phyloP scores from a whole-genome alignment of 1,140 invertebrate genomes.

The Phenacoccus solenopsis region DNA sequence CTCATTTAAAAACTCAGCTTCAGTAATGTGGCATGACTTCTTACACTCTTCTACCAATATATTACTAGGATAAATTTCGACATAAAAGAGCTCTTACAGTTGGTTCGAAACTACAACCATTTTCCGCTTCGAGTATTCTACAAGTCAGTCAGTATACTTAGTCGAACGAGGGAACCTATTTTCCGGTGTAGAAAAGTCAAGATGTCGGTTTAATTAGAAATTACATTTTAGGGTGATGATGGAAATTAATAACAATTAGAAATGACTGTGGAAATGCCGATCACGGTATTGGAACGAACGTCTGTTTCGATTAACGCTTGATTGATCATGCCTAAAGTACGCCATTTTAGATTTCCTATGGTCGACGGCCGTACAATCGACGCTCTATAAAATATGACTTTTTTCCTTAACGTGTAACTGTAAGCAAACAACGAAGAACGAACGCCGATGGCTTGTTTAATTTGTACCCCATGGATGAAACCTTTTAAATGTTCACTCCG shows the following conservation, averaged over 20 bases:
- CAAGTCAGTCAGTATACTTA: too few relatives aligned
- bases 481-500: background rate
- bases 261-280: background rate
- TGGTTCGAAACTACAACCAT: too few relatives aligned
- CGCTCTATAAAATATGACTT: background rate
- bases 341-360: constrained; percentile 1
- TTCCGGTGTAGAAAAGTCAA: background rate
- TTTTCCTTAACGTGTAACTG: background rate
- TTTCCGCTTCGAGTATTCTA: background rate
- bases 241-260: background rate
- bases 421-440: too few relatives aligned
- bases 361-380: background rate
- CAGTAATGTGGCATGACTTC: too few relatives aligned
- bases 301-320: background rate
- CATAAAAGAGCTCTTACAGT: too few relatives aligned
- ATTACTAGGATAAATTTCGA: too few relatives aligned
- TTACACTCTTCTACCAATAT: too few relatives aligned
- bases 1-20: too few relatives aligned
- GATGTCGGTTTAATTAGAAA: background rate
- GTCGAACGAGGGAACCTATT: background rate
- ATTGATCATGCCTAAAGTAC: background rate
- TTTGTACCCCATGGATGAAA: background rate
- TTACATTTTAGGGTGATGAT: constrained; percentile 1
- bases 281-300: background rate
- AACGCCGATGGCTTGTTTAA: too few relatives aligned